Percentiles rank a stretch among this genome's conserved stretches.
phyloP scores from a whole-genome alignment of 2,113 vertebrate genomes.

The Formicarius rufipectus region DNA sequence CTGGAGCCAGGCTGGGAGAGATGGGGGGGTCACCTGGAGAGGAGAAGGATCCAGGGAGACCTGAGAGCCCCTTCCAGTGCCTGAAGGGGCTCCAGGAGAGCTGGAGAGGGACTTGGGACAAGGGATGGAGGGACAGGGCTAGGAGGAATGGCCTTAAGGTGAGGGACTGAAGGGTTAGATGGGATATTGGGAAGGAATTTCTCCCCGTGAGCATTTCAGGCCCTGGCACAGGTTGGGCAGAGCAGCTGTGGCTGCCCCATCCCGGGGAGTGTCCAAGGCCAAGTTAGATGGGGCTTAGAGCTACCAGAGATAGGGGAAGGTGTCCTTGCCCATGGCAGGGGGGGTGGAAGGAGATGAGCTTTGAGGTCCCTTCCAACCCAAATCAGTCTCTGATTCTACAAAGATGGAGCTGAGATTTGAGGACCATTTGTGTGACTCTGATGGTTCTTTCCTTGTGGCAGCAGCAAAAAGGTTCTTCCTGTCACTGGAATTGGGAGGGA shows the following conservation, averaged over 20 bases:
- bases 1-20: too few relatives aligned
- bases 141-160: not conserved
- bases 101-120: not conserved
- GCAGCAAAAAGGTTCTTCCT: not conserved
- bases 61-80: not conserved
- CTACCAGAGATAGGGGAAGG: not conserved
- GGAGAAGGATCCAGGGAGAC: too few relatives aligned
- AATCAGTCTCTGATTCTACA: not conserved
- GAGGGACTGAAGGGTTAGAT: not conserved
- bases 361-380: not conserved
- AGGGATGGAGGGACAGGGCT: not conserved
- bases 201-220: not conserved
- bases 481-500: not conserved
- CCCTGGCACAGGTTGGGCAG: not conserved
- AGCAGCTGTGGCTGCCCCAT: not conserved
- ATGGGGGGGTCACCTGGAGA: too few relatives aligned
- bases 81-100: not conserved
- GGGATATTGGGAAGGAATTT: not conserved
- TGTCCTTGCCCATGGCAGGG: not conserved
- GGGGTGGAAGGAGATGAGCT: rapidly evolving
- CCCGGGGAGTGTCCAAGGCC: not conserved
- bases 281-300: not conserved
- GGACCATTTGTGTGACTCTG: rapidly evolving
- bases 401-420: not conserved
- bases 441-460: not conserved